Base-by-base conservation (phyloP, 2,797 vertebrate genomes). In the Galagoides demidoff region DNA sequence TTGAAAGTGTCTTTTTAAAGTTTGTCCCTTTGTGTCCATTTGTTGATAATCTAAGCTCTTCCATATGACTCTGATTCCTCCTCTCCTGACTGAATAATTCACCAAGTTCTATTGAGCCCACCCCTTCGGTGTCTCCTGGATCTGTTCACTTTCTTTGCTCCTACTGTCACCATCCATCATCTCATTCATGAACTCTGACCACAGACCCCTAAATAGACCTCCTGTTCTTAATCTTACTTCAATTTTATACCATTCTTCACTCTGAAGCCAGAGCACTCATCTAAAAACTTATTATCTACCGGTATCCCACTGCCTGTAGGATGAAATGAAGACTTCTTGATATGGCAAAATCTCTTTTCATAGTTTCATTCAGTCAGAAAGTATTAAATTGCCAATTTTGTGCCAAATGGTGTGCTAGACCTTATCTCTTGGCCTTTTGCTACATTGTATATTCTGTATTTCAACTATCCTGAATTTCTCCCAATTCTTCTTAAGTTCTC, bases 21-120 rank as follows among this genome's bases (percentile, higher is more conserved):
- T 57, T 91, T 17, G 43, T 9, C 66, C 43, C 31, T 76, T 73
- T 90, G 5, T 88, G 66, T 91, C 12, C 5, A 52, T 87, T 89
- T 87, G 45, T 66, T 90, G 3, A 14, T 83, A 52, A 77, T 10
- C 73, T 95, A 83, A 85, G 5, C 19, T 90, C 63, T 83, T 95
- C 12, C 25, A 16, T 66, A 23, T 23, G 25, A 49, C 82, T 77
- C 45, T 83, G 11, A 74, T 4, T 55, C 12, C 6, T 55, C 13
- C 55, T 89, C 64, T 76, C 2, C 59, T 66, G 4, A 43, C 13
- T 81, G 19, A 81, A 9, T 63, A 70, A 70, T 29, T 66, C 22
- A 55, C 3, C 20, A 37, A 27, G 10, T 68, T 68, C 85, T 92
- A 0, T 70, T 59, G 66, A 37, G 61, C 12, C 29, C 5, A 45